Evolutionary conservation across 2,888 invertebrate species (phyloP), one percentile per base, ranked within the genome.

Genomic region (Hoplodrina blanda): DNA sequence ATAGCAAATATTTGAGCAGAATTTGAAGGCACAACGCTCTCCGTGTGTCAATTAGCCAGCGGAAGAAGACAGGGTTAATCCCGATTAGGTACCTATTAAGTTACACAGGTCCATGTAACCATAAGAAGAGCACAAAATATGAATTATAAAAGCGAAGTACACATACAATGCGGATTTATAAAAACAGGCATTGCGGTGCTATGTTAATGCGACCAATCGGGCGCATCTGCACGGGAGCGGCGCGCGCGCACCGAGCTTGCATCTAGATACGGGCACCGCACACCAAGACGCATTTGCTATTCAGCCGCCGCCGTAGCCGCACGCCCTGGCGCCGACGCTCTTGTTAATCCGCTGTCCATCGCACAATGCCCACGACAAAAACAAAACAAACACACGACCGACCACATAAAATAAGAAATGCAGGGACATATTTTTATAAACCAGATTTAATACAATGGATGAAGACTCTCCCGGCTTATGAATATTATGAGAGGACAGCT

Each of bases 321-420:
- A 89, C 85, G 86, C 86, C 82, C 86, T 90, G 95, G 94, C 95
- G 95, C 95, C 95, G 92, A 88, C 89, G 89, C 89, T 88, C 90
- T 90, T 93, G 95, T 94, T 94, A 94, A 95, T 93, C 94, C 94
- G 84, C 82, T 90, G 91, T 91, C 91, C 93, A 92, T 93, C 93
- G 93, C 91, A 91, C 91, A 90, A 91, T 88, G 87, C 87, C 82
- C 80, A 76, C 81, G 82, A 89, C 86, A 91, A 92, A 92, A 92
- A 91, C 82, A 91, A 92, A 92, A 91, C 87, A 83, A 83, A 73
- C 54, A 55, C 61, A 80, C 78, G 57, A 71, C 73, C 67, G 84
- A 81, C 83, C 83, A 81, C 74, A 82, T 72, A 67, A 82, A 88
- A 89, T 81, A 87, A 88, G 81, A 91, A 89, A 90, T 85, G 81